Base-by-base conservation (phyloP, 2,113 vertebrate species). In the Zingel zingel region DNA sequence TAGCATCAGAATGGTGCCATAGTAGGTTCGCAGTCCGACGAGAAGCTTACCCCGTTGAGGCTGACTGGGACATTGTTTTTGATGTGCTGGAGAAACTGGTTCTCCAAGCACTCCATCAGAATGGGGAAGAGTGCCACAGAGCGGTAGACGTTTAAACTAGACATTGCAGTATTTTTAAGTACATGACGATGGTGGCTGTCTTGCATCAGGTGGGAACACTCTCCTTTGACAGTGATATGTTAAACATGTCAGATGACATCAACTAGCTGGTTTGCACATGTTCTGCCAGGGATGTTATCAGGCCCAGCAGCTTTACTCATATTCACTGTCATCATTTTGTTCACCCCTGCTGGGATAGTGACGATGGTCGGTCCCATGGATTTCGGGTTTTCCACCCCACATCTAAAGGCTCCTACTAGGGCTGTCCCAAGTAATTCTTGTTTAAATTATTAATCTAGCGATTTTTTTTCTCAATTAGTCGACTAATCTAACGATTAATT, bases 361-460 rank as follows among this genome's bases (percentile, higher is more conserved):
- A 68, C 27, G 14, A 18, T 68, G 10, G 48, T 19, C 5, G 0
- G 13, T 54, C 27, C 19, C 54, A 13, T 39, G 21, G 33, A 23
- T 54, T 36, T 15, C 1, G 19, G 19, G 48, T 75, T 48, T 83
- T 65, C 54, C 33, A 63, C 1, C 18, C 19, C 45, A 54, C 53
- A 19, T 54, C 27, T 53, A 51, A 82, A 64, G 79, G 10, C 47
- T 79, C 14, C 27, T 62, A 56, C 56, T 33, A 27, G 25, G 25
- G 25, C 25, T 25, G 25, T 25, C 25, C 25, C 25, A 25, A 25
- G 2, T 2, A 2, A 25, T 25, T 25, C 25, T 25, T 25, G 1
- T 25, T 25, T 25, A 25, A 25, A 25, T 2, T 1, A 25, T 25
- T 25, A 25, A 25, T 25, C 25, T 25, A 25, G 25, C n/a, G n/a